Evolutionary conservation across 2,113 vertebrate genomes (phyloP), one percentile per base, ranked within the genome.

Genomic region (Cygnus atratus): DNA sequence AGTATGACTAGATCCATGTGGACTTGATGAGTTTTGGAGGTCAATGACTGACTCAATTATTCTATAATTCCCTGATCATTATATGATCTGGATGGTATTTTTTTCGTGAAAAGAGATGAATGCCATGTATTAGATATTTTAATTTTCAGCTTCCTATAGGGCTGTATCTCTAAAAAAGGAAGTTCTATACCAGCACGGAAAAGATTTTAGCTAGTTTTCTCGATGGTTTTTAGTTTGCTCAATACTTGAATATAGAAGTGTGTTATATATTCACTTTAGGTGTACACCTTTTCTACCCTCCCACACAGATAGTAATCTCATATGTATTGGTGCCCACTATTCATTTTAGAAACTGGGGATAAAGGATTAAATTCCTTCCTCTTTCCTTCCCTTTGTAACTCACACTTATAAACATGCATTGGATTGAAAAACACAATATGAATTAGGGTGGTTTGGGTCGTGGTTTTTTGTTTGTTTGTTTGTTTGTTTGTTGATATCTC

Each of bases 101-200:
- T 19, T 87, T 71, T 74, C 29, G 84, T 77, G 35, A 74, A 74
- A 62, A 66, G 29, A 50, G 29, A 12, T 10, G 21, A 33, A 17
- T 59, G 3, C 3, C 2, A 0, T 0, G 0, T 65, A 19, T 24
- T 61, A 61, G 39, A 10, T 71, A 41, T 44, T 85, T 65, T 77
- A 78, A 39, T 65, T 41, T 66, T 78, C 35, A 88, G 13, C 33
- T 82, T 85, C 31, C 81, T 6, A 15, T 70, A 37, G 25, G 33
- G 16, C 11, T 74, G 3, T 73, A 26, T 59, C 31, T 78, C 37
- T 65, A 29, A 72, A 83, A 87, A 76, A 3, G 18, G 14, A 4
- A 52, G 24, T 33, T 57, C 28, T 50, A 7, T 44, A 37, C 8
- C 18, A 26, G 13, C 62, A 37, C 2, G 13, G 28, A 73, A 54